Evolutionary conservation across 2,888 invertebrate species (phyloP).

Genomic region (Chelonus formosanus): DNA sequence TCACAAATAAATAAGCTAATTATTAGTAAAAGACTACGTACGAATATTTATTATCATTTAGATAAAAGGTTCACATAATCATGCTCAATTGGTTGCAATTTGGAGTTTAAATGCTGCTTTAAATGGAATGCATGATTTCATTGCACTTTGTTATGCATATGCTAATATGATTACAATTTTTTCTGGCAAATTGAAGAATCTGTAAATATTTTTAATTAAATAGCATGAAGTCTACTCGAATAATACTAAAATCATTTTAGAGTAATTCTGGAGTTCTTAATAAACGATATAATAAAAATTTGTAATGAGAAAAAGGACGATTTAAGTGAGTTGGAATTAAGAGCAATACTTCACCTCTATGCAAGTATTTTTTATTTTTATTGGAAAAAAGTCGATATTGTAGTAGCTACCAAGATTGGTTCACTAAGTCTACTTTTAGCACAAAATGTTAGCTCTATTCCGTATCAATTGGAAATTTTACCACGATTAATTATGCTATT

Average conservation of each 20-base stretch:
- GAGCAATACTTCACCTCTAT: slow-evolving; percentile 11
- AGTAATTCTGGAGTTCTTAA: slow-evolving; percentile 55
- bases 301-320: slow-evolving; percentile 4
- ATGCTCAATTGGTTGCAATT: slow-evolving; percentile 69
- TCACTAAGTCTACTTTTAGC: slow-evolving; percentile 4
- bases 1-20: slow-evolving; percentile 10
- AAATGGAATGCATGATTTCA: slow-evolving; percentile 67
- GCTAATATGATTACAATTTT: slow-evolving; percentile 65
- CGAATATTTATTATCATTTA: slow-evolving; percentile 29
- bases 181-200: slow-evolving; percentile 56
- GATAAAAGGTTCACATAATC: slow-evolving; percentile 59
- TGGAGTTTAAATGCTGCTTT: slow-evolving; percentile 69
- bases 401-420: background rate
- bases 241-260: slow-evolving; percentile 40
- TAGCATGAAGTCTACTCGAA: background rate
- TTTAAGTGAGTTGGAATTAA: slow-evolving; percentile 4
- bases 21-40: background rate
- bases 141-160: slow-evolving; percentile 68
- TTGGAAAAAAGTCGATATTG: slow-evolving; percentile 12
- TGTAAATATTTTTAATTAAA: slow-evolving; percentile 40
- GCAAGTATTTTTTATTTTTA: slow-evolving; percentile 7
- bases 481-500: slow-evolving; percentile 10
- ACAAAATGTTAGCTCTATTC: slow-evolving; percentile 3
- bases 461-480: slow-evolving; percentile 5
- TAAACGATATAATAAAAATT: slow-evolving; percentile 52